Percentiles rank a stretch among this genome's conserved stretches.
Evolutionary conservation across 2,113 vertebrate genomes (phyloP).

Genomic region (Columbina picui): DNA sequence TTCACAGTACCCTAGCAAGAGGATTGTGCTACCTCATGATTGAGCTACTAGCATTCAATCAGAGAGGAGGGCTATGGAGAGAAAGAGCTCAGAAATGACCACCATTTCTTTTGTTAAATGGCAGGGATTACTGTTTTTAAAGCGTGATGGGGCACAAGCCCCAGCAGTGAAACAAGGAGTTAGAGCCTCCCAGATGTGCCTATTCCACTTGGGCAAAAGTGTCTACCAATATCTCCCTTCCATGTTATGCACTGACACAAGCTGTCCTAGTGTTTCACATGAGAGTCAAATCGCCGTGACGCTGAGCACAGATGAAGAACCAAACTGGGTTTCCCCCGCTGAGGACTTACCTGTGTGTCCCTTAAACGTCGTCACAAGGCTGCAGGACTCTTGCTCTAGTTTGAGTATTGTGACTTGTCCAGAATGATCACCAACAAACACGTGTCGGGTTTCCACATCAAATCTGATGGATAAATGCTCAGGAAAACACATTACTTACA

Average conservation of each 20-base stretch:
- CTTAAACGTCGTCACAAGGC: constrained; percentile 94
- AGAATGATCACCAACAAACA: constrained; percentile 95
- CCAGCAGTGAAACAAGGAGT: background rate
- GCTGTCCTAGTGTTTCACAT: background rate
- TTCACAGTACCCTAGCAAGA: background rate
- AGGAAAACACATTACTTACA: constrained; percentile 58
- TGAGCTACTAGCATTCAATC: background rate
- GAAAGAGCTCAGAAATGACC: background rate
- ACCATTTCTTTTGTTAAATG: background rate
- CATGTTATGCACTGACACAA: background rate
- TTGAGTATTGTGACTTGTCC: constrained; percentile 98
- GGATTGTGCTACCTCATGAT: background rate
- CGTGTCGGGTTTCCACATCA: constrained; percentile 95
- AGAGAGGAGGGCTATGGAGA: background rate
- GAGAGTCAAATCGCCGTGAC: background rate
- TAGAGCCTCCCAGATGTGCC: background rate
- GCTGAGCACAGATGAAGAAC: background rate
- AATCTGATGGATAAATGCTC: constrained; percentile 83
- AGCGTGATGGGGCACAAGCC: background rate
- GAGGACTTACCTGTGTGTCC: constrained; percentile 91
- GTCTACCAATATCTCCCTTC: background rate
- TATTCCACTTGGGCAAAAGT: background rate
- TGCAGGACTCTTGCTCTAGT: constrained; percentile 94
- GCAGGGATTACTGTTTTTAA: background rate
- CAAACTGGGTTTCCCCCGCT: background rate